Percentiles rank a stretch among this genome's conserved stretches.
These are phyloP conservation scores for Pimephales promelas DNA, from an alignment of 2,113 vertebrate genomes.

Conservation along the genomic window DNA sequence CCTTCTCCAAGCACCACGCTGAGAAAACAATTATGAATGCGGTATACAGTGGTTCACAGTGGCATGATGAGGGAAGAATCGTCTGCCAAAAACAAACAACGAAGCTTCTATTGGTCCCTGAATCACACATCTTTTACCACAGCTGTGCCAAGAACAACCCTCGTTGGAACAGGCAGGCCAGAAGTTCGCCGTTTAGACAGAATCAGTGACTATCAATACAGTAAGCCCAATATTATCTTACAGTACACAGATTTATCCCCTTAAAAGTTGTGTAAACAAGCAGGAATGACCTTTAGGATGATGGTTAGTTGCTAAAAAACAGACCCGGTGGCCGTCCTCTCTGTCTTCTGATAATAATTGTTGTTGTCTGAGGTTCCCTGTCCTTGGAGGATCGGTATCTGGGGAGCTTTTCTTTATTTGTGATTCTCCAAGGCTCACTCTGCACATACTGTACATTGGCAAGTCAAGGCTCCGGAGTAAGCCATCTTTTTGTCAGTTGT, in stretches of 20 bases:
- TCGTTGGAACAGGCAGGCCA: slow-evolving; percentile 16
- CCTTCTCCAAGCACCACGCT: slow-evolving; percentile 49
- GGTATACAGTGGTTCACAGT: slow-evolving; percentile 45
- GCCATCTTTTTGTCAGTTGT: not conserved
- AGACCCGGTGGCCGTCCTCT: not conserved
- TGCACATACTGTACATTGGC: not conserved
- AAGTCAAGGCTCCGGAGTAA: not conserved
- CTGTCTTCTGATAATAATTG: not conserved
- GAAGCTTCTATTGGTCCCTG: slow-evolving; percentile 53
- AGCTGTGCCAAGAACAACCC: slow-evolving; percentile 14
- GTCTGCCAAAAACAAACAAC: slow-evolving; percentile 28
- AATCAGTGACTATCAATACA: slow-evolving; percentile 7
- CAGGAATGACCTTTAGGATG: slow-evolving; percentile 24
- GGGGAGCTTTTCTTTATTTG: not conserved
- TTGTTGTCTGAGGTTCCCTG: slow-evolving; percentile 1
- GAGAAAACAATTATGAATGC: slow-evolving; percentile 24
- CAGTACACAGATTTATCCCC: slow-evolving; percentile 32
- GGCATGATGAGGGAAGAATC: slow-evolving; percentile 15
- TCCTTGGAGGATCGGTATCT: not conserved
- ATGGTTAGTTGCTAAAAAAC: not conserved
- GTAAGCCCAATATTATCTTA: slow-evolving; percentile 28
- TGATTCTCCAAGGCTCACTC: not conserved
- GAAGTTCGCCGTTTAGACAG: slow-evolving; percentile 2
- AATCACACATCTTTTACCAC: slow-evolving; percentile 41
- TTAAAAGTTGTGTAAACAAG: slow-evolving; percentile 39